Conservation (phyloP, 2,888 invertebrate genomes). For the Miltochrista miniata region DNA sequence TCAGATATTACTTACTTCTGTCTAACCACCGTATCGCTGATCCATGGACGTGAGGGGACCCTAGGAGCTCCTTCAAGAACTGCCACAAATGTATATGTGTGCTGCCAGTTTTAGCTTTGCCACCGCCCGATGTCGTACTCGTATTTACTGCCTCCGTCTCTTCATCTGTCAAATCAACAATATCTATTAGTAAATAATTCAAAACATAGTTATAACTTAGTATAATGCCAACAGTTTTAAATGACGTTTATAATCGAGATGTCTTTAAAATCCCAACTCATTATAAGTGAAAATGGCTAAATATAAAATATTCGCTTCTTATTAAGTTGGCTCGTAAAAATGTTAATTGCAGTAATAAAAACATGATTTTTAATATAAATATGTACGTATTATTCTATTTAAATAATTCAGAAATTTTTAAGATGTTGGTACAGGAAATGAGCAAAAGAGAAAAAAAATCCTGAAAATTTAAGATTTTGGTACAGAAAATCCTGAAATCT, state of each 20-base stretch:
- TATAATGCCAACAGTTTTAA: neutral
- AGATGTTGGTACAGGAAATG: too few relatives aligned
- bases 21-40: conserved; percentile 99
- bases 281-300: too few relatives aligned
- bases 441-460: too few relatives aligned
- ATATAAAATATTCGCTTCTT: too few relatives aligned
- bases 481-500: too few relatives aligned
- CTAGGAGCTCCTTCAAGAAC: conserved; percentile 97
- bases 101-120: conserved; percentile 83
- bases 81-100: conserved; percentile 99
- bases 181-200: neutral
- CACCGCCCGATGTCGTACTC: conserved; percentile 53
- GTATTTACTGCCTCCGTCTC: conserved; percentile 80
- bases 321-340: neutral
- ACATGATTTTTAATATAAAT: neutral
- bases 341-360: neutral
- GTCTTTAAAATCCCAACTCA: neutral
- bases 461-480: too few relatives aligned
- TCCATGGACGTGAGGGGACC: conserved; percentile 94
- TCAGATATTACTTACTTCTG: conserved; percentile 81
- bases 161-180: conserved; percentile 73
- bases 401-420: too few relatives aligned
- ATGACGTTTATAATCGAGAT: neutral
- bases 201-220: neutral
- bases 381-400: too few relatives aligned